These are phyloP conservation scores for Tapirus indicus DNA, from an alignment of 2,797 vertebrate species.

Conservation along the genomic window DNA sequence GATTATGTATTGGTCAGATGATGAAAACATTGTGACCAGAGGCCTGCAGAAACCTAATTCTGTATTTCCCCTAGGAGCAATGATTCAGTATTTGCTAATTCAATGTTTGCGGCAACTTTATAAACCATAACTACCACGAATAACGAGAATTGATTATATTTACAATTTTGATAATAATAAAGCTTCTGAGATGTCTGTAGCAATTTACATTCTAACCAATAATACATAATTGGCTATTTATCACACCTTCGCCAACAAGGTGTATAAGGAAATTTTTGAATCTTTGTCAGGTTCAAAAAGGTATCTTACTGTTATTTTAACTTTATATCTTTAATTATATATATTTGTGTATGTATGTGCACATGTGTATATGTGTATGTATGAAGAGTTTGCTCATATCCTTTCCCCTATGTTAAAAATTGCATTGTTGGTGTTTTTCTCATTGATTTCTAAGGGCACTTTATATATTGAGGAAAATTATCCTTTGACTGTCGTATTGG, in stretches of 20 bases:
- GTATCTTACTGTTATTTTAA: neutral
- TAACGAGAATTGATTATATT: neutral
- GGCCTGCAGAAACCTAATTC: neutral
- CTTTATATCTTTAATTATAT: neutral
- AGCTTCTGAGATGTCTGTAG: neutral
- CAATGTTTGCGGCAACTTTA: neutral
- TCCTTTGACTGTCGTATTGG: neutral
- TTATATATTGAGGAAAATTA: slow-evolving; percentile 6
- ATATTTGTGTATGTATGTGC: neutral
- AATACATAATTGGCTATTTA: neutral
- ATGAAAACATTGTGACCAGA: neutral
- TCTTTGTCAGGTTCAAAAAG: slow-evolving; percentile 14
- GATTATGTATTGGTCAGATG: neutral
- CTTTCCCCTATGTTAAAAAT: slow-evolving; percentile 16
- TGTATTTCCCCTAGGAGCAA: neutral
- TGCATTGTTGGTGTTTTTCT: neutral
- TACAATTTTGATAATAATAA: neutral
- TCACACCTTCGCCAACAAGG: neutral
- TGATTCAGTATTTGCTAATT: neutral
- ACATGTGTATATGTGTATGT: neutral
- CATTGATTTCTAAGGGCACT: neutral
- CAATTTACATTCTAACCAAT: neutral
- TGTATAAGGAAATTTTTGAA: slow-evolving; percentile 13
- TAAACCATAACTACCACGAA: neutral
- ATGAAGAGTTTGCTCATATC: neutral